phyloP scores from a whole-genome alignment of 2,797 vertebrate species.

The Cuculus canorus region DNA sequence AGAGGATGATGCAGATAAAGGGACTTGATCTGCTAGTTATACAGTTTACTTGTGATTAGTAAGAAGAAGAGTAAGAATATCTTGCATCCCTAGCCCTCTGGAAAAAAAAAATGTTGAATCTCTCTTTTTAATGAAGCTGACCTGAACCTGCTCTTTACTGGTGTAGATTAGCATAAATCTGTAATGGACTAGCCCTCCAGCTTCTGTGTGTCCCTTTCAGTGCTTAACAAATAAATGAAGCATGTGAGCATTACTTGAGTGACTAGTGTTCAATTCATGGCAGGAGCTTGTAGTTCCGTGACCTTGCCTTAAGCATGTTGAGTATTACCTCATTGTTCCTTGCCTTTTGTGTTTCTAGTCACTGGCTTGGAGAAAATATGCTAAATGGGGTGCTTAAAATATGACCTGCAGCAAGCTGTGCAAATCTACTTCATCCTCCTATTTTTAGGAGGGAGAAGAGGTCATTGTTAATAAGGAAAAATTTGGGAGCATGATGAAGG shows the following conservation, averaged over 20 bases:
- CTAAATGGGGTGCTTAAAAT: not conserved
- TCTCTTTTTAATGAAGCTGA: not conserved
- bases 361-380: not conserved
- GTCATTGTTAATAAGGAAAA: not conserved
- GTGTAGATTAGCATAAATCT: conserved; percentile 73
- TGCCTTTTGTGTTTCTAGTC: not conserved
- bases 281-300: not conserved
- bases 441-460: not conserved
- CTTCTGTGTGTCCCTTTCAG: not conserved
- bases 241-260: not conserved
- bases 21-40: not conserved
- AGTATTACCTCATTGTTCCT: not conserved
- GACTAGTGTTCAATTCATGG: not conserved
- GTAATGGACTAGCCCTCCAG: conserved; percentile 28
- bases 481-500: not conserved
- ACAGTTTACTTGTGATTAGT: conserved; percentile 44
- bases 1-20: not conserved
- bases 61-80: conserved; percentile 49
- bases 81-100: not conserved
- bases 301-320: not conserved
- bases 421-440: not conserved
- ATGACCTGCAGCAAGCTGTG: not conserved
- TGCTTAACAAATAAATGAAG: not conserved
- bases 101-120: not conserved
- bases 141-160: conserved; percentile 36